Conservation (phyloP, 2,888 invertebrate genomes). For the Parasteatoda lunata region DNA sequence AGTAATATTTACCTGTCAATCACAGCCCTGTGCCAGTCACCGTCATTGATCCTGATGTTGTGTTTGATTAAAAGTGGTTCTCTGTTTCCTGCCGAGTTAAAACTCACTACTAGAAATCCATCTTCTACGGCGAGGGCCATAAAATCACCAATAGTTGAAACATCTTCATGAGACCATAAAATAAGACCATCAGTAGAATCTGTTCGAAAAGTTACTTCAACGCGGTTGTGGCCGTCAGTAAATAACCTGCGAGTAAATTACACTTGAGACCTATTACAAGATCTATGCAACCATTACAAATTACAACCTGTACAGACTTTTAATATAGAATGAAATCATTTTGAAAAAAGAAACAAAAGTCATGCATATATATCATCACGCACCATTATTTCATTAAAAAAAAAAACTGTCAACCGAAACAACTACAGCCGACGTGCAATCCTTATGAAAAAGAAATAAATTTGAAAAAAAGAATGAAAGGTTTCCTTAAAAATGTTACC, state of each 20-base stretch:
- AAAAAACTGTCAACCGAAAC: too few species aligned
- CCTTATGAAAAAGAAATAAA: too few species aligned
- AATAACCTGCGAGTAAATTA: background rate
- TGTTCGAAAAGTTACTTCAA: slow-evolving; percentile 83
- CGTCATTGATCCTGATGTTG: slow-evolving; percentile 81
- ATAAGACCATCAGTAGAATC: slow-evolving; percentile 81
- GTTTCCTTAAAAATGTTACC: too few species aligned
- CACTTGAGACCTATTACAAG: too few species aligned
- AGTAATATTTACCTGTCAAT: slow-evolving; percentile 76
- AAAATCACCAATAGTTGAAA: slow-evolving; percentile 81
- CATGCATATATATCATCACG: too few species aligned
- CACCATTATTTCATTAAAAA: too few species aligned
- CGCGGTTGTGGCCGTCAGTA: slow-evolving; percentile 79
- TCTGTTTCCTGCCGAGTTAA: slow-evolving; percentile 79
- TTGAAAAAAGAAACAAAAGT: too few species aligned
- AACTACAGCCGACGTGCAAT: too few species aligned
- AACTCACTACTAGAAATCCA: slow-evolving; percentile 83
- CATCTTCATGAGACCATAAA: slow-evolving; percentile 83
- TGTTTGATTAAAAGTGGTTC: slow-evolving; percentile 76
- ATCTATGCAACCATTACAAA: too few species aligned
- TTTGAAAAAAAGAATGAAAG: too few species aligned
- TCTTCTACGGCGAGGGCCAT: slow-evolving; percentile 83
- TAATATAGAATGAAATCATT: too few species aligned
- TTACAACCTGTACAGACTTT: too few species aligned
- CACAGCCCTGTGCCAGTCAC: slow-evolving; percentile 84